Evolutionary conservation across 2,888 invertebrate species (phyloP), one percentile per base, ranked within the genome.

Genomic region (Eulithis prunata): DNA sequence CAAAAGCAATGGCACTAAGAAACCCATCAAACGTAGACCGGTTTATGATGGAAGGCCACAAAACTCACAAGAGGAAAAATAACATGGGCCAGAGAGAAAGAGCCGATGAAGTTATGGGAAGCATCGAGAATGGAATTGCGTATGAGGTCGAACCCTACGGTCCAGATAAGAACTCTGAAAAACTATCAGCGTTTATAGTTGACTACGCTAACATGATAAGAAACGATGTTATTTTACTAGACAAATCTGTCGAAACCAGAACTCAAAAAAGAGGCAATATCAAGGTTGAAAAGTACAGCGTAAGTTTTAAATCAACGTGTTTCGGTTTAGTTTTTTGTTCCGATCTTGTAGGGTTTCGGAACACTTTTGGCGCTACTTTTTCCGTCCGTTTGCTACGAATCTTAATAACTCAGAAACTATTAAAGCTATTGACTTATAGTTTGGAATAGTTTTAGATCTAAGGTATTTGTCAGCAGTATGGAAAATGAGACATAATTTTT

Each of bases 161-260:
- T 13, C 71, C 78, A 0, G 83, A 86, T 41, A 70, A 78, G 0
- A 84, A 78, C 21, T 77, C 85, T 2, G 87, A 88, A 66, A 86
- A 87, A 56, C 72, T 90, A n/a, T 86, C 91, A 1, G 86, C 85
- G 1, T 80, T 89, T 11, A 86, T 90, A 2, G 83, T 87, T 6
- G 92, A 91, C 72, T 89, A 91, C 69, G 91, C 90, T 1, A 89
- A 92, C 64, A 87, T 89, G 88, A 89, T 91, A 49, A 76, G 88
- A 58, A 88, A 91, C 62, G 89, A 92, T 64, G 87, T 91, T 2
- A 85, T 90, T 64, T 76, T 91, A 57, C 73, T 91, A 45, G 92
- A 92, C 69, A 87, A 93, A 69, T 90, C 91, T 4, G 85, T 91
- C 8, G 87, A 92, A 78, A 91, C 91, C 0, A 83, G 89, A 64